These are phyloP conservation scores for Patagioenas fasciata DNA, from an alignment of 2,113 vertebrate species.

Conservation along the genomic window DNA sequence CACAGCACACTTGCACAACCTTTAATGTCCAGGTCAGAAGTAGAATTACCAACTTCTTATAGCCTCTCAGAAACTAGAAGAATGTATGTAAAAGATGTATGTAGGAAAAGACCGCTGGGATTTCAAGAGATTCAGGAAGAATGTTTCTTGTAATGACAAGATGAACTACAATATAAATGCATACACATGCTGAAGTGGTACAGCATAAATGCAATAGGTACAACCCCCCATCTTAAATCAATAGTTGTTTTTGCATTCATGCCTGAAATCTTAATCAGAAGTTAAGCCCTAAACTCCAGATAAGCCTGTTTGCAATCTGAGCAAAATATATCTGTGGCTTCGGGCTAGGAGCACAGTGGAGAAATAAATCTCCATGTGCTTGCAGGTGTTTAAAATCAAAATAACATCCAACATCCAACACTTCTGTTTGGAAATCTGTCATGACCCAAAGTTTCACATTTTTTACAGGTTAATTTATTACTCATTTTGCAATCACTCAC, in stretches of 20 bases:
- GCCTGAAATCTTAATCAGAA: conserved; percentile 2
- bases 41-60: not conserved
- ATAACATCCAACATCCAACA: not conserved
- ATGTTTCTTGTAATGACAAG: not conserved
- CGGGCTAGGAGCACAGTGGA: not conserved
- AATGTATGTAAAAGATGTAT: not conserved
- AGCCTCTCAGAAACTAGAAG: not conserved
- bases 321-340: conserved; percentile 1
- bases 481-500: conserved; percentile 29
- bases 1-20: not conserved
- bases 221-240: not conserved
- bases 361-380: not conserved
- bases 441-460: not conserved
- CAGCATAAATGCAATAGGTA: not conserved
- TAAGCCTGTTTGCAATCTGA: not conserved
- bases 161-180: not conserved
- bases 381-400: conserved; percentile 60
- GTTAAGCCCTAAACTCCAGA: not conserved
- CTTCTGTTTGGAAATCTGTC: conserved; percentile 10
- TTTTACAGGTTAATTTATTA: conserved; percentile 23
- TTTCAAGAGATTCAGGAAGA: not conserved
- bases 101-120: not conserved
- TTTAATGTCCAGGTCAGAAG: not conserved
- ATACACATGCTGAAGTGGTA: not conserved
- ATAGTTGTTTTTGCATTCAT: not conserved